Percentiles rank a stretch among this genome's conserved stretches.
These are phyloP conservation scores for Poecilia latipinna DNA, from an alignment of 2,113 vertebrate genomes.

Conservation along the genomic window DNA sequence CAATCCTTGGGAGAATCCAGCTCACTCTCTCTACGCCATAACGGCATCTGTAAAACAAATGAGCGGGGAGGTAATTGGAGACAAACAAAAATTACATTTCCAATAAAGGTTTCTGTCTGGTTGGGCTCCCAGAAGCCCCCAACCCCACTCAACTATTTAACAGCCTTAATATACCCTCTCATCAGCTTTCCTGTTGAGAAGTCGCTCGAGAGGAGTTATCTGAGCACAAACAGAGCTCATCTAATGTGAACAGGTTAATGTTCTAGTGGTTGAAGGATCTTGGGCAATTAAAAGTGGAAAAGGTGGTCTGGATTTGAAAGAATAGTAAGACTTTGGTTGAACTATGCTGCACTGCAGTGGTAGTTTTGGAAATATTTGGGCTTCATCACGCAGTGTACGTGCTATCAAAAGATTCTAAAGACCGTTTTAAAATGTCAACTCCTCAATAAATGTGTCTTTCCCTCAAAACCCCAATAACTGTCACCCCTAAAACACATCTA, in stretches of 20 bases:
- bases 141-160: constrained; percentile 78
- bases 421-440: too few relatives aligned
- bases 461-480: too few relatives aligned
- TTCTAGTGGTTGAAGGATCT: constrained; percentile 60
- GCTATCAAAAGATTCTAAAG: too few relatives aligned
- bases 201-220: constrained; percentile 72
- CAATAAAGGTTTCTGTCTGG: constrained; percentile 81
- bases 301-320: constrained; percentile 51
- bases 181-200: constrained; percentile 72
- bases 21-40: constrained; percentile 57
- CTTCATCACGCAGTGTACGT: background rate
- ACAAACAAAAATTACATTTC: constrained; percentile 86
- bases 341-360: constrained; percentile 19
- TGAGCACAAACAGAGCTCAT: constrained; percentile 74
- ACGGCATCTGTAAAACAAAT: constrained; percentile 80
- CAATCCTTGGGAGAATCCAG: constrained; percentile 69
- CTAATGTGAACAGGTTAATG: constrained; percentile 69
- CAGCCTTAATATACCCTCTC: constrained; percentile 78
- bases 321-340: constrained; percentile 34
- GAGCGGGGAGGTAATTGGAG: constrained; percentile 81
- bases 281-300: constrained; percentile 60
- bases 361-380: background rate
- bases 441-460: too few relatives aligned
- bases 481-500: too few relatives aligned
- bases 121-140: constrained; percentile 74